These are phyloP conservation scores for Synanthedon myopaeformis DNA, from an alignment of 2,888 invertebrate genomes.

Conservation along the genomic window DNA sequence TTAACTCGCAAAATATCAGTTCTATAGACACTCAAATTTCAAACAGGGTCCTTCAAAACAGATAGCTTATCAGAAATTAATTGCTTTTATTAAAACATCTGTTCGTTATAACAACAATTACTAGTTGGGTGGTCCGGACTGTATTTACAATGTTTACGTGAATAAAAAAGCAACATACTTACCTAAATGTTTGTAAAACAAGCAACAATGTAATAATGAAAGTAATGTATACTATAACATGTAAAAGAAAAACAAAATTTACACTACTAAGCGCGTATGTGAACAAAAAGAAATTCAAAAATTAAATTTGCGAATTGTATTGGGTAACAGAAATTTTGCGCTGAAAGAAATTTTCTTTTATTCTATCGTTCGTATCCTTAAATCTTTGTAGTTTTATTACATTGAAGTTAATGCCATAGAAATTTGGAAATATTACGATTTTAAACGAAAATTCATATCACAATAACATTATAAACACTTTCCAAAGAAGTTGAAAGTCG, in stretches of 20 bases:
- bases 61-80: conserved; percentile 37
- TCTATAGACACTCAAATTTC: background rate
- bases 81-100: conserved; percentile 35
- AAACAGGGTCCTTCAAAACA: conserved; percentile 9
- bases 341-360: too few relatives aligned
- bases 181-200: conserved; percentile 37
- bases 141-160: conserved; percentile 22
- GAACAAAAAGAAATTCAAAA: too few relatives aligned
- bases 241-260: background rate
- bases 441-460: too few relatives aligned
- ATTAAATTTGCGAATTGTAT: too few relatives aligned
- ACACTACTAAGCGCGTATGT: too few relatives aligned
- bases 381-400: too few relatives aligned
- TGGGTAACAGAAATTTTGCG: too few relatives aligned
- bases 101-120: conserved; percentile 15
- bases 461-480: too few relatives aligned
- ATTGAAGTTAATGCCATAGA: too few relatives aligned
- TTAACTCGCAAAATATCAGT: background rate
- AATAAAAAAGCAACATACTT: conserved; percentile 19
- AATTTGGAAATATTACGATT: too few relatives aligned
- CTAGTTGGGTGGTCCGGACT: conserved; percentile 24
- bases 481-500: too few relatives aligned
- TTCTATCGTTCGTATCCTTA: too few relatives aligned
- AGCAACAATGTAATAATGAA: conserved; percentile 23
- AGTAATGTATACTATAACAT: background rate